Evolutionary conservation across 1,140 invertebrate species (phyloP), one percentile per base, ranked within the genome.

Genomic region (Musca vetustissima): DNA sequence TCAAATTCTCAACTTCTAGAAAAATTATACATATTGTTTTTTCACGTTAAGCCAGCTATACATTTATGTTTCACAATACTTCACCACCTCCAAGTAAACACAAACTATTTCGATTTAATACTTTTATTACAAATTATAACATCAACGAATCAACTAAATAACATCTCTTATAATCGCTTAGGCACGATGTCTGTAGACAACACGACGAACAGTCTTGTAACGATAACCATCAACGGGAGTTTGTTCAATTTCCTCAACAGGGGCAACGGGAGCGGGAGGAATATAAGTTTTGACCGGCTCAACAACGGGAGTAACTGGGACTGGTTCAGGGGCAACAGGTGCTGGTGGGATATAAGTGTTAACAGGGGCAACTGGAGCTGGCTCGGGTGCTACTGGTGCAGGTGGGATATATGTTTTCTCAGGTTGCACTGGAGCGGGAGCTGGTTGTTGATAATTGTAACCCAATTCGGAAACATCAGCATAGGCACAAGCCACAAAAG

Each of bases 401-500:
- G 69, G 67, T 14, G 53, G 43, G 17, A 36, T 53, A 14, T 68
- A 47, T 19, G 67, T 43, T 47, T 68, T 53, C 2, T 15, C 36
- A 21, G 32, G 55, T 32, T 9, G 69, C 1, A 25, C 22, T 70
- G 59, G 76, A 17, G 50, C 49, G 8, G 73, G 70, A 50, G 76
- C 70, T 53, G 70, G 69, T 73, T 73, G 28, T 43, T 66, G 19
- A 4, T 50, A 48, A n/a, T 24, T 65, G 43, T 65, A 48, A 14
- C 22, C 55, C 72, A 79, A 13, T 11, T 79, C 74, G 61, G 77
- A 73, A 15, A 79, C 77, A 76, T 79, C 77, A 28, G 74, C 77
- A 66, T 73, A 75, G 64, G 73, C 77, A 66, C 57, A 73, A n/a
- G 75, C 77, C 77, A 79, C 64, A 47, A 79, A 76, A 75, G 77